Evolutionary conservation across 2,113 vertebrate genomes (phyloP).

Genomic region (Gobio gobio): DNA sequence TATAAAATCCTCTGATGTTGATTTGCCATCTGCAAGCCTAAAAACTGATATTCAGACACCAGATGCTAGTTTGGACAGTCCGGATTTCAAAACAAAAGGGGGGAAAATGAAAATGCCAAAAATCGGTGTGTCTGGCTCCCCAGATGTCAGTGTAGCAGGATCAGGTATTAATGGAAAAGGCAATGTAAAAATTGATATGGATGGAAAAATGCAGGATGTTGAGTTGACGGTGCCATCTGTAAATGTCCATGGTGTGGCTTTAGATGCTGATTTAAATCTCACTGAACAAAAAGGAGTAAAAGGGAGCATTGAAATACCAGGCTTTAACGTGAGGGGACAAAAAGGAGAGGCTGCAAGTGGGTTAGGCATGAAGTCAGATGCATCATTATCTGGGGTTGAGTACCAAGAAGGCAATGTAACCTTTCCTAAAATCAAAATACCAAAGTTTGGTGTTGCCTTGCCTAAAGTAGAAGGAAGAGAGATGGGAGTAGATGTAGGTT

Average conservation of each 20-base stretch:
- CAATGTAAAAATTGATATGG: conserved; percentile 52
- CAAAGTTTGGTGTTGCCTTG: conserved; percentile 80
- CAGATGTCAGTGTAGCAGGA: conserved; percentile 48
- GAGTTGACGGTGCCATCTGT: conserved; percentile 32
- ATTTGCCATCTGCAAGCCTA: conserved; percentile 64
- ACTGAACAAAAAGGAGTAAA: conserved; percentile 65
- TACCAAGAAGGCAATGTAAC: conserved; percentile 71
- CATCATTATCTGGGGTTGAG: conserved; percentile 61
- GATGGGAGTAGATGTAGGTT: conserved; percentile 62
- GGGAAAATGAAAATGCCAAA: conserved; percentile 73
- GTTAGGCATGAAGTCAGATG: conserved; percentile 23
- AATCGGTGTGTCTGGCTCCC: conserved; percentile 62
- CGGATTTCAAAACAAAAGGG: conserved; percentile 74
- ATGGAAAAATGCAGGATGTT: conserved; percentile 25
- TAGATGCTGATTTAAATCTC: conserved; percentile 48
- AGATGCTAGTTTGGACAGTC: conserved; percentile 65
- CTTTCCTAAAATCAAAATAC: conserved; percentile 83
- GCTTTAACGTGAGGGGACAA: conserved; percentile 62
- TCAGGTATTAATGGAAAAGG: conserved; percentile 55
- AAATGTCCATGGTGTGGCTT: conserved; percentile 21
- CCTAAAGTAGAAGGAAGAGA: conserved; percentile 73
- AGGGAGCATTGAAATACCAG: conserved; percentile 63
- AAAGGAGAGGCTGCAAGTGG: conserved; percentile 50
- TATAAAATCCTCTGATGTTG: conserved; percentile 69
- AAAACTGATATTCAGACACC: conserved; percentile 57